These are phyloP conservation scores for Pristionchus arcanus DNA, from an alignment of 2,888 invertebrate genomes.

Conservation along the genomic window DNA sequence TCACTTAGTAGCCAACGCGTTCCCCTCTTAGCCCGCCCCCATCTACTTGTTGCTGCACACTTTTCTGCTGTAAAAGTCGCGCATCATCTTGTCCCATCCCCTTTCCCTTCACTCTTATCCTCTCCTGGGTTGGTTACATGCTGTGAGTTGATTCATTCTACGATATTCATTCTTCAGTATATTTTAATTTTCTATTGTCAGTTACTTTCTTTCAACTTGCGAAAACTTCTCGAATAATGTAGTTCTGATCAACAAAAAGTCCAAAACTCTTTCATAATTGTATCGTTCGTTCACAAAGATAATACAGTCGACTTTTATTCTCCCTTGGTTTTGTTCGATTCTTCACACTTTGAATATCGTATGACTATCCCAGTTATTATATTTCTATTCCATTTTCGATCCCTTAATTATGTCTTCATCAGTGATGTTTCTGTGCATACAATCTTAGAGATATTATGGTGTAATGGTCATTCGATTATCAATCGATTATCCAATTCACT, in stretches of 20 bases:
- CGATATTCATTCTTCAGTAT: not conserved
- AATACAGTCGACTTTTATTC: slow-evolving; percentile 4
- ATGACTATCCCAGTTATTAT: slow-evolving; percentile 11
- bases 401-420: slow-evolving; percentile 37
- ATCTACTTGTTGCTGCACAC: slow-evolving; percentile 5
- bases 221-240: not conserved
- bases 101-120: slow-evolving; percentile 17
- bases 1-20: slow-evolving; percentile 32
- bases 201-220: slow-evolving; percentile 12
- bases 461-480: not conserved
- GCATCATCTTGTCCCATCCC: not conserved
- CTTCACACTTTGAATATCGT: slow-evolving; percentile 33
- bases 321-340: slow-evolving; percentile 13
- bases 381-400: not conserved
- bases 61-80: slow-evolving; percentile 24
- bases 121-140: slow-evolving; percentile 22
- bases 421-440: slow-evolving; percentile 16
- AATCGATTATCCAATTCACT: slow-evolving; percentile 5
- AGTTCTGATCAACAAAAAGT: slow-evolving; percentile 26
- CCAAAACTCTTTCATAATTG: slow-evolving; percentile 15
- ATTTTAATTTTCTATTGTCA: not conserved
- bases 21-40: not conserved
- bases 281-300: not conserved
- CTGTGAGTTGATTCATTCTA: slow-evolving; percentile 48
- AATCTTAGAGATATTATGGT: slow-evolving; percentile 7